A percentile compares a stretch with the other conserved stretches of the same genome.
phyloP scores from a whole-genome alignment of 2,888 invertebrate species.

The Metallyticus violacea region DNA sequence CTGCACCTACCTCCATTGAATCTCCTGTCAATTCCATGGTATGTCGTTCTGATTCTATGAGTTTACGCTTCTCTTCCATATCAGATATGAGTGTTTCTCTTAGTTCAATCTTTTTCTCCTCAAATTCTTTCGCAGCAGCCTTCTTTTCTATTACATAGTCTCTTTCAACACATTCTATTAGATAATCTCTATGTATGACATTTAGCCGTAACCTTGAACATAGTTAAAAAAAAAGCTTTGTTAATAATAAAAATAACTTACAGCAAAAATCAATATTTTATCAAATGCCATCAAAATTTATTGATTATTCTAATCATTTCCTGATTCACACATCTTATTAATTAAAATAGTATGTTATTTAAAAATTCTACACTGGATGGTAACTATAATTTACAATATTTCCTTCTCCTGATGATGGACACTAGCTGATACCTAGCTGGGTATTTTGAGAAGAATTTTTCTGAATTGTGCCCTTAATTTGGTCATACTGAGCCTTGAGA shows the following conservation, averaged over 20 bases:
- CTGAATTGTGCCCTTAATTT: no score
- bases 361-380: no score
- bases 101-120: slow-evolving; percentile 90
- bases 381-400: no score
- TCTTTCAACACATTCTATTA: slow-evolving; percentile 81
- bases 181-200: slow-evolving; percentile 72
- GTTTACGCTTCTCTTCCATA: slow-evolving; percentile 87
- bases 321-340: no score
- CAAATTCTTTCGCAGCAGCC: slow-evolving; percentile 87
- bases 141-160: slow-evolving; percentile 87
- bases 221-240: neutral
- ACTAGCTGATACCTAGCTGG: no score
- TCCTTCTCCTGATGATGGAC: no score
- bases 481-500: no score
- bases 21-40: slow-evolving; percentile 89
- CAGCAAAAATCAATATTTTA: no score
- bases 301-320: no score
- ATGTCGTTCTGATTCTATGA: slow-evolving; percentile 83
- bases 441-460: no score
- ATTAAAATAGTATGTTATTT: no score
- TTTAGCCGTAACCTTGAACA: slow-evolving; percentile 60
- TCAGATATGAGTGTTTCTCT: slow-evolving; percentile 85
- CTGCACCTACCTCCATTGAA: slow-evolving; percentile 65
- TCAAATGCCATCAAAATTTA: no score
- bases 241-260: neutral